Percentiles rank a stretch among this genome's conserved stretches.
phyloP scores from a whole-genome alignment of 2,888 invertebrate genomes.

The Amphipoea lucens region DNA sequence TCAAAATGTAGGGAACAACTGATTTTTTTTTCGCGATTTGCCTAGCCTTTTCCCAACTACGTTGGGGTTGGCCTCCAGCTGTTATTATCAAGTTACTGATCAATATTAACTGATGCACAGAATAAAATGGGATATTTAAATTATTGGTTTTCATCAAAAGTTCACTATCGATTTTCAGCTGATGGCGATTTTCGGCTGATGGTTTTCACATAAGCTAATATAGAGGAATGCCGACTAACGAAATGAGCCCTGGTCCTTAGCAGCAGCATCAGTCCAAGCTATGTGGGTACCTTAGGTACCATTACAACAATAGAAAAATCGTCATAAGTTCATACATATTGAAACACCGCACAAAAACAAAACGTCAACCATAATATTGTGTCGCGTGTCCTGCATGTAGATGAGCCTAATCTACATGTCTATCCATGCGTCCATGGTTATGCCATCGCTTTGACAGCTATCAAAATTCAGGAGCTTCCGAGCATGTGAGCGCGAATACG shows the following conservation, averaged over 20 bases:
- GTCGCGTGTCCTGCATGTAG: constrained; percentile 16
- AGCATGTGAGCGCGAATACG: constrained; percentile 17
- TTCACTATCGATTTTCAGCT: not conserved
- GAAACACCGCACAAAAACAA: constrained; percentile 19
- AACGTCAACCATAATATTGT: constrained; percentile 7
- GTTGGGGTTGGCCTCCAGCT: no score
- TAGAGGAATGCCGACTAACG: not conserved
- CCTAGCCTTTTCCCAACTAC: no score
- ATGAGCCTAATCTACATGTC: not conserved
- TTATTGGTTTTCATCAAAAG: not conserved
- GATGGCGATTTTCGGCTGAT: not conserved
- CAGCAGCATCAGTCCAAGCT: not conserved
- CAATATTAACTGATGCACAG: not conserved
- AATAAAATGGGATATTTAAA: not conserved
- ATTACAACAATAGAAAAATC: constrained; percentile 14
- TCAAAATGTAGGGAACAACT: no score
- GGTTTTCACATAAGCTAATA: not conserved
- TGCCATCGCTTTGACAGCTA: constrained; percentile 35
- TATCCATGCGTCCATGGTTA: not conserved
- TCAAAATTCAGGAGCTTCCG: constrained; percentile 33
- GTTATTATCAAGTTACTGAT: not conserved
- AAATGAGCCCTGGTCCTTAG: not conserved
- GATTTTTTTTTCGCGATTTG: no score
- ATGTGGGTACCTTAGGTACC: not conserved
- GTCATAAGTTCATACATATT: not conserved